Percentiles rank a stretch among this genome's conserved stretches.
Evolutionary conservation across 2,888 invertebrate genomes (phyloP).

Genomic region (Augochlorella aurata): DNA sequence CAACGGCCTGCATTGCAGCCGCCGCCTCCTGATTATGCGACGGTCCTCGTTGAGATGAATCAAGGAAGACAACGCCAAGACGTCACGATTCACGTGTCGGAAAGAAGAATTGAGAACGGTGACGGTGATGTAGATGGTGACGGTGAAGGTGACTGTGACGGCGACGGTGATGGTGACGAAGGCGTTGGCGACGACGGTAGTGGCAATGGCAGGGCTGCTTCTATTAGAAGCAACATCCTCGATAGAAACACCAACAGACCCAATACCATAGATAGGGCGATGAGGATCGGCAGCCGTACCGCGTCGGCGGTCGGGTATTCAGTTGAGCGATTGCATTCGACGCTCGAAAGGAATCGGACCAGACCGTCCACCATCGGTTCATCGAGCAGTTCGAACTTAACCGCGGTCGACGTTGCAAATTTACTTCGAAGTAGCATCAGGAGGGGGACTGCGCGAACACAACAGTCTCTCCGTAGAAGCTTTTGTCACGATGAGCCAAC

Average conservation of each 20-base stretch:
- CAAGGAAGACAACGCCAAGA: slow-evolving; percentile 73
- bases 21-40: slow-evolving; percentile 86
- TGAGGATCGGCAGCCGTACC: slow-evolving; percentile 62
- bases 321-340: slow-evolving; percentile 73
- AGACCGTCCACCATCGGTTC: slow-evolving; percentile 46
- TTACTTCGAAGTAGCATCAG: slow-evolving; percentile 84
- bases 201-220: not conserved
- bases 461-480: slow-evolving; percentile 75
- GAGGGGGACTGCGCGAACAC: slow-evolving; percentile 80
- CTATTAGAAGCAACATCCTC: not conserved
- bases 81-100: slow-evolving; percentile 67
- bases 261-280: slow-evolving; percentile 74
- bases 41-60: slow-evolving; percentile 86
- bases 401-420: slow-evolving; percentile 84
- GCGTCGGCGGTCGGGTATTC: slow-evolving; percentile 61
- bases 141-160: not conserved
- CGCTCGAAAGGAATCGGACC: slow-evolving; percentile 67
- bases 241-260: slow-evolving; percentile 67
- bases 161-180: not conserved
- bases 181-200: not conserved
- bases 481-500: slow-evolving; percentile 69
- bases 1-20: slow-evolving; percentile 79
- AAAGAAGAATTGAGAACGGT: slow-evolving; percentile 64
- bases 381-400: slow-evolving; percentile 80
- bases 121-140: not conserved